phyloP scores from a whole-genome alignment of 2,888 invertebrate genomes.

The Sialis fuliginosa region DNA sequence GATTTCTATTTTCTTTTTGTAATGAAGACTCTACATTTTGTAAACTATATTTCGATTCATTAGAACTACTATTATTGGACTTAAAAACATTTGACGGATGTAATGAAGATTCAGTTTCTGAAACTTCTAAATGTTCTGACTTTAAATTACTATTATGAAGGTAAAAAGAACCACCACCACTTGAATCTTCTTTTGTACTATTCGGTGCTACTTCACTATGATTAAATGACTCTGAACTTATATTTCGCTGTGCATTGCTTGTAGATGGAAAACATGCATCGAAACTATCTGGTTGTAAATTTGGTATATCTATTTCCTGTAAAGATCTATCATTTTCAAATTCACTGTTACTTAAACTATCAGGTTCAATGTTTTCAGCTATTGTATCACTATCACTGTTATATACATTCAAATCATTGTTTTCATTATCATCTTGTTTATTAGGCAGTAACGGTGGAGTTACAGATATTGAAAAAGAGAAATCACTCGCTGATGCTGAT shows the following conservation, averaged over 20 bases:
- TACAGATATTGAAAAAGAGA: conserved; percentile 10
- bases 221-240: too few relatives aligned
- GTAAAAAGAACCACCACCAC: neutral
- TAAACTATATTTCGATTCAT: neutral
- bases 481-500: conserved; percentile 9
- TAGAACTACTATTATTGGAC: too few relatives aligned
- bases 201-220: neutral
- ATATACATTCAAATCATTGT: neutral
- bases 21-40: neutral
- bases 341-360: conserved; percentile 13
- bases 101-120: neutral
- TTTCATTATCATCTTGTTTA: neutral
- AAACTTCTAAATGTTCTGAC: neutral
- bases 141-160: neutral
- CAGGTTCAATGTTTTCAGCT: conserved; percentile 1
- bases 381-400: neutral
- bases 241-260: neutral
- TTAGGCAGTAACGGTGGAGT: conserved; percentile 10
- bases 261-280: neutral
- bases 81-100: too few relatives aligned
- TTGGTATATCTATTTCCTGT: conserved; percentile 22
- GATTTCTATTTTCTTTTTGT: too few relatives aligned
- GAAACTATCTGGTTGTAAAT: conserved; percentile 6
- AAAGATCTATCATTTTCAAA: conserved; percentile 23
- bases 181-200: neutral